Evolutionary conservation across 2,797 vertebrate species (phyloP).

Genomic region (Melanotaenia parkinsoni): DNA sequence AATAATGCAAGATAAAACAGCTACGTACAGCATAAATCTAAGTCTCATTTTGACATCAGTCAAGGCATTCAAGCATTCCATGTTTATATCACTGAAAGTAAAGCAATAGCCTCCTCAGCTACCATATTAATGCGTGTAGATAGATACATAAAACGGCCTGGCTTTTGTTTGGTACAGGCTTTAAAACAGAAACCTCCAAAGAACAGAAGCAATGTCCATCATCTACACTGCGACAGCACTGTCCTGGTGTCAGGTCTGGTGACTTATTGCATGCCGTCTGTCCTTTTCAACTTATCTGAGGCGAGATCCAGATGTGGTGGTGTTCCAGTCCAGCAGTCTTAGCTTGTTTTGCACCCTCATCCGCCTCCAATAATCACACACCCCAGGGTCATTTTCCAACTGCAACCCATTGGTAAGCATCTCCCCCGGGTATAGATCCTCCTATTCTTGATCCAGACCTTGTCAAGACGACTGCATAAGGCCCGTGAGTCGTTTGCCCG

Average conservation of each 20-base stretch:
- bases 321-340: slow-evolving; percentile 39
- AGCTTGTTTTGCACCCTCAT: slow-evolving; percentile 20
- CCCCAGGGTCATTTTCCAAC: slow-evolving; percentile 40
- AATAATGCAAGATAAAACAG: slow-evolving; percentile 51
- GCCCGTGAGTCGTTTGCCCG: slow-evolving; percentile 96
- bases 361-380: slow-evolving; percentile 41
- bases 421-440: slow-evolving; percentile 52
- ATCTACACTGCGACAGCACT: slow-evolving; percentile 53
- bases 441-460: slow-evolving; percentile 60
- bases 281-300: slow-evolving; percentile 48
- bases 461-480: slow-evolving; percentile 99
- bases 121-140: slow-evolving; percentile 56
- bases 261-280: slow-evolving; percentile 79
- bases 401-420: slow-evolving; percentile 46
- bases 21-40: slow-evolving; percentile 67
- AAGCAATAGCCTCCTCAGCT: slow-evolving; percentile 48
- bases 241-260: slow-evolving; percentile 64
- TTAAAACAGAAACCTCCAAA: slow-evolving; percentile 50
- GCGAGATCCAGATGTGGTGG: slow-evolving; percentile 36
- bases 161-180: slow-evolving; percentile 21
- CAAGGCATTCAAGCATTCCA: slow-evolving; percentile 72
- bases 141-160: slow-evolving; percentile 39
- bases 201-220: slow-evolving; percentile 45
- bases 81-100: slow-evolving; percentile 61
- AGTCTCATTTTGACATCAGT: slow-evolving; percentile 59